Percentiles rank a stretch among this genome's conserved stretches.
phyloP scores from a whole-genome alignment of 2,888 invertebrate species.

The Stegana nigrithorax region DNA sequence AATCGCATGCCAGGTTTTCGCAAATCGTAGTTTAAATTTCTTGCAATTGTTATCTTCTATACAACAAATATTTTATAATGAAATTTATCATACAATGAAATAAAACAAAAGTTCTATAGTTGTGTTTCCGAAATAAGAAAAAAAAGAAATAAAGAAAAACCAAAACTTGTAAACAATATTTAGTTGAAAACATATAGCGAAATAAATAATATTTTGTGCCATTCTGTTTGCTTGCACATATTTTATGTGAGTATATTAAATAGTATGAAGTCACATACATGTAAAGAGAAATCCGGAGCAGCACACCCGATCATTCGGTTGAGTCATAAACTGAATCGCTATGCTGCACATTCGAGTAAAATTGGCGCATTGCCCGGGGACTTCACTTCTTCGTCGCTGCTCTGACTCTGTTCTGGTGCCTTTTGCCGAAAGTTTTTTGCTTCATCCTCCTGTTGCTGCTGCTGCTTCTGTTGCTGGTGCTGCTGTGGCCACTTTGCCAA shows the following conservation, averaged over 20 bases:
- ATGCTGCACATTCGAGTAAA: not conserved
- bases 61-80: too few relatives aligned
- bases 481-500: too few relatives aligned
- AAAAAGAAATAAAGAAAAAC: not conserved
- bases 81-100: too few relatives aligned
- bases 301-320: not conserved
- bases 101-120: too few relatives aligned
- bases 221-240: too few relatives aligned
- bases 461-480: not conserved
- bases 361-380: constrained; percentile 13
- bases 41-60: too few relatives aligned
- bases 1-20: too few relatives aligned
- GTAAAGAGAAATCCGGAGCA: not conserved
- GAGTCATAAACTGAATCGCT: not conserved
- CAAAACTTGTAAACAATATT: not conserved
- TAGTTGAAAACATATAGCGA: too few relatives aligned
- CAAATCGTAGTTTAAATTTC: too few relatives aligned
- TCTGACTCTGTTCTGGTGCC: too few relatives aligned
- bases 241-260: not conserved
- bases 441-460: not conserved
- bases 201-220: too few relatives aligned
- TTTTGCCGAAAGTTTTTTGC: not conserved
- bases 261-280: not conserved
- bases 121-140: not conserved
- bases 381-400: too few relatives aligned